Evolutionary conservation across 2,888 invertebrate genomes (phyloP), one percentile per base, ranked within the genome.

Genomic region (Pecten maximus): DNA sequence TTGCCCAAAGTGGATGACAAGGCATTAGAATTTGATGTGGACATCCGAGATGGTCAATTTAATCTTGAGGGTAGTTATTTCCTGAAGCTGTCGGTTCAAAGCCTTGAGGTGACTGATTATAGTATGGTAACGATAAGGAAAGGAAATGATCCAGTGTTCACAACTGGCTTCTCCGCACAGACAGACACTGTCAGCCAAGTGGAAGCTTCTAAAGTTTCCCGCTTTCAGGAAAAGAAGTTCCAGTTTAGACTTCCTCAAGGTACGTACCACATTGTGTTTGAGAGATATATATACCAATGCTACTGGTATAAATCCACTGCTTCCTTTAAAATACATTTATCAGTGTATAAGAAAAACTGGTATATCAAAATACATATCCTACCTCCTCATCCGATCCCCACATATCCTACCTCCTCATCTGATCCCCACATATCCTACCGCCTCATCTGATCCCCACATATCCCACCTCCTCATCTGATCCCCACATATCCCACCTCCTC

Each of bases 241-340:
- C 94, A 93, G n/a, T 96, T 95, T 91, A 92, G 94, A 86, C 92
- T 96, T 40, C 96, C 96, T 1, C 94, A 93, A 94, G 96, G 96
- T 96, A 90, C 50, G 89, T 88, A 40, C 50, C 44, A 19, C n/a
- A n/a, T n/a, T n/a, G n/a, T n/a, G n/a, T n/a, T n/a, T n/a, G n/a
- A n/a, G n/a, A n/a, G n/a, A n/a, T n/a, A n/a, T n/a, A n/a, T n/a
- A n/a, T n/a, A n/a, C n/a, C n/a, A n/a, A n/a, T n/a, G n/a, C n/a
- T n/a, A n/a, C n/a, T 40, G 10, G 0, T 19, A 40, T 40, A 88
- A 19, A 40, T 40, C 16, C 39, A 16, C 44, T 8, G 40, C n/a
- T n/a, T n/a, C n/a, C n/a, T n/a, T n/a, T n/a, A n/a, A n/a, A n/a
- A n/a, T n/a, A n/a, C n/a, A n/a, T n/a, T n/a, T n/a, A n/a, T n/a